Evolutionary conservation across 2,113 vertebrate species (phyloP).

Genomic region (Chionomys nivalis): DNA sequence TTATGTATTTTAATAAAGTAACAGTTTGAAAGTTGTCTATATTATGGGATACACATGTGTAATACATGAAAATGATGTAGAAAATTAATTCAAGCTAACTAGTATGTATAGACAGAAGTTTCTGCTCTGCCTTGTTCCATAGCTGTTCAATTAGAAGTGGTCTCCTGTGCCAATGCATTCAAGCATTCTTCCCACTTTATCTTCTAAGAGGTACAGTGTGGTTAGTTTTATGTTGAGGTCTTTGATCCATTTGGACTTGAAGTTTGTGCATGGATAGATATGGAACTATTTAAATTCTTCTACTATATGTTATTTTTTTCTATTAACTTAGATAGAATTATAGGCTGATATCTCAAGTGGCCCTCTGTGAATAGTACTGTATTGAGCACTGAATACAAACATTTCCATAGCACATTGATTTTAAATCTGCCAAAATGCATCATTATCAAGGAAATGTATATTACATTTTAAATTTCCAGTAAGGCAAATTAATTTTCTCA

Average conservation of each 20-base stretch:
- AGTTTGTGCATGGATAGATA: too few relatives aligned
- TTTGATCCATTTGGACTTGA: too few relatives aligned
- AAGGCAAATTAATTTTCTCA: background rate
- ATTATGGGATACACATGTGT: background rate
- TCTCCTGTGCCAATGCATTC: too few relatives aligned
- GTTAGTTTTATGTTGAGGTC: too few relatives aligned
- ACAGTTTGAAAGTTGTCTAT: background rate
- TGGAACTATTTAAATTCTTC: too few relatives aligned
- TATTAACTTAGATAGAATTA: background rate
- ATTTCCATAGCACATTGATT: background rate
- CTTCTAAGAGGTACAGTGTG: too few relatives aligned
- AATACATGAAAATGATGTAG: background rate
- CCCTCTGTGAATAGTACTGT: accelerated
- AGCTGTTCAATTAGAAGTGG: too few relatives aligned
- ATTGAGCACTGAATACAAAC: background rate
- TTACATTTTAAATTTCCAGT: background rate
- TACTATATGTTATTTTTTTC: background rate
- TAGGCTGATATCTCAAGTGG: background rate
- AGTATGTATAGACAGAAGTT: background rate
- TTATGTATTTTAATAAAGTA: background rate
- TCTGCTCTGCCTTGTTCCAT: too few relatives aligned
- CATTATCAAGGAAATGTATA: background rate
- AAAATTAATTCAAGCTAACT: background rate
- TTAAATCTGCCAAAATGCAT: background rate
- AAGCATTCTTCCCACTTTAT: too few relatives aligned